A percentile compares a stretch with the other conserved stretches of the same genome.
Conservation (phyloP, 37 sponge, comb jelly and placozoan genomes). For the Beroe forskalii region DNA sequence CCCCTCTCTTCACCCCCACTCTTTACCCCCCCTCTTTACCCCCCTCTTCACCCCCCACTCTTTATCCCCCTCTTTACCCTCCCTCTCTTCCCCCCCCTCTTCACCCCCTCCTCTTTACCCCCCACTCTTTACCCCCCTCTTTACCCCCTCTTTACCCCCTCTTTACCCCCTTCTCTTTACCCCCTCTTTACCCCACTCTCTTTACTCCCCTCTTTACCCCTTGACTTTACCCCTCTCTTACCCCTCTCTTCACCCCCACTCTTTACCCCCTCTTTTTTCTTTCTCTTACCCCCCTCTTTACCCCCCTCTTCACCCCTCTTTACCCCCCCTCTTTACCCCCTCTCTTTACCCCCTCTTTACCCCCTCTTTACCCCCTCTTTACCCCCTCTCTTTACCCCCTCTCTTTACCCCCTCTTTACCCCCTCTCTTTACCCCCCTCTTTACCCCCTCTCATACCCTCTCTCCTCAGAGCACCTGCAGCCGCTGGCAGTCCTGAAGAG, state of each 20-base stretch:
- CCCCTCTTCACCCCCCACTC: background rate
- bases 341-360: background rate
- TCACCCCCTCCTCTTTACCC: background rate
- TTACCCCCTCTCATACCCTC: background rate
- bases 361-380: background rate
- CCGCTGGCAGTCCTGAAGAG: background rate
- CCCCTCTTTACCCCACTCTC: background rate
- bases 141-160: background rate
- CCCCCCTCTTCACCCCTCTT: background rate
- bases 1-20: background rate
- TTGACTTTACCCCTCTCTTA: background rate
- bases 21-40: background rate
- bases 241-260: background rate
- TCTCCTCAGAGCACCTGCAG: constrained; percentile 11
- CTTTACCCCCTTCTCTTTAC: background rate
- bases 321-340: background rate
- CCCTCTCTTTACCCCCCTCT: background rate
- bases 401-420: background rate
- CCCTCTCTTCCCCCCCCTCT: background rate
- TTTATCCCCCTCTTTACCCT: background rate
- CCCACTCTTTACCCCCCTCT: background rate
- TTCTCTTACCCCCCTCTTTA: background rate
- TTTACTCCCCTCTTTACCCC: background rate
- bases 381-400: background rate
- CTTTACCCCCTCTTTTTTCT: background rate